Percentiles rank a stretch among this genome's conserved stretches.
phyloP scores from a whole-genome alignment of 2,113 vertebrate species.

The Odocoileus hemionus region DNA sequence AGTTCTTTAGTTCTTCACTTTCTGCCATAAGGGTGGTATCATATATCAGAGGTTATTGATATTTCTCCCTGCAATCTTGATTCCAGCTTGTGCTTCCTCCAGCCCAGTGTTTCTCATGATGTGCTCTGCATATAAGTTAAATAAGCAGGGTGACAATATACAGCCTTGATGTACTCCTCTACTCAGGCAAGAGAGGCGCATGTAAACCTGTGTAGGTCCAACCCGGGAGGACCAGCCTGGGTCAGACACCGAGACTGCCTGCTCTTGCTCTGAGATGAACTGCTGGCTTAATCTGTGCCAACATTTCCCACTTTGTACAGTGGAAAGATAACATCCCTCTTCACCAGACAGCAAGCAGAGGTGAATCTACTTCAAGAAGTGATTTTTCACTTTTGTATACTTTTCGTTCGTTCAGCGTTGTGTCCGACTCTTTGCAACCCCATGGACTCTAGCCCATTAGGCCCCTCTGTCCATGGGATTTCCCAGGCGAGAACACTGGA shows the following conservation, averaged over 20 bases:
- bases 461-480: neutral
- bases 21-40: neutral
- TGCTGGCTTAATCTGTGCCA: neutral
- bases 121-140: neutral
- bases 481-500: neutral
- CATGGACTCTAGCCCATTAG: neutral
- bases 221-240: accelerated
- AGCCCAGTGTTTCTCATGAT: neutral
- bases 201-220: accelerated
- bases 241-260: accelerated
- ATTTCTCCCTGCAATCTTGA: neutral
- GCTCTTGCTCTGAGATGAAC: neutral
- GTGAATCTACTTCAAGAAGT: neutral
- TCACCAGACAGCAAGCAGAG: neutral
- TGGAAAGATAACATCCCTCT: neutral
- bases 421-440: neutral
- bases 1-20: neutral
- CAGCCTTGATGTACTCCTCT: neutral
- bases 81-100: neutral
- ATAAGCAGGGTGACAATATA: neutral
- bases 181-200: neutral
- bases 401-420: neutral
- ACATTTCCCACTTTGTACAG: neutral
- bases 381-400: neutral
- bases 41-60: neutral